A percentile compares a stretch with the other conserved stretches of the same genome.
Conservation (phyloP, 2,113 vertebrate genomes). For the Leiothrix lutea region DNA sequence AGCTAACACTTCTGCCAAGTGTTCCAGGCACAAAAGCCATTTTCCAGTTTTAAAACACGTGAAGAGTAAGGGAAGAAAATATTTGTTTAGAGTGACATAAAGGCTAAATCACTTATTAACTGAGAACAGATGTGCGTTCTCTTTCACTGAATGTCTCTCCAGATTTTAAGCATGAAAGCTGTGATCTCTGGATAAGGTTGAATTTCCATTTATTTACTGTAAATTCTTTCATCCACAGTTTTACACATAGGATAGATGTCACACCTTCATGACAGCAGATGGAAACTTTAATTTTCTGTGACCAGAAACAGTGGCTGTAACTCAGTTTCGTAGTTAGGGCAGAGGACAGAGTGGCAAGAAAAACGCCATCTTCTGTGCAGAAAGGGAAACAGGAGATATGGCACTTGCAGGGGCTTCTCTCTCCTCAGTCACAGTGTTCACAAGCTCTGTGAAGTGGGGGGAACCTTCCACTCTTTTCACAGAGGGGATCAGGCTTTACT, state of each 20-base stretch:
- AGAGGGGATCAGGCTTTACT: neutral
- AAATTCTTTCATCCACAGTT: neutral
- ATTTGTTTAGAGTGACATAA: neutral
- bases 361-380: fast-evolving
- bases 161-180: neutral
- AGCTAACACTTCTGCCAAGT: neutral
- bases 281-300: neutral
- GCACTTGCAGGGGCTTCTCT: neutral
- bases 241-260: neutral
- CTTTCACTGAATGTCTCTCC: neutral
- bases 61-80: neutral
- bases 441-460: neutral
- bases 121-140: neutral
- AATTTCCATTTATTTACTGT: neutral
- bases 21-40: neutral
- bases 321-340: neutral
- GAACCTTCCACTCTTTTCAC: neutral
- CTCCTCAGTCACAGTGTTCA: neutral
- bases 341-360: neutral
- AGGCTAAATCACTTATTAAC: neutral
- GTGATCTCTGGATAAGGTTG: neutral
- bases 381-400: neutral
- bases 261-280: neutral
- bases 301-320: neutral
- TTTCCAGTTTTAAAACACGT: neutral